These are phyloP conservation scores for Ageneiosus marmoratus DNA, from an alignment of 2,113 vertebrate genomes.

Conservation along the genomic window DNA sequence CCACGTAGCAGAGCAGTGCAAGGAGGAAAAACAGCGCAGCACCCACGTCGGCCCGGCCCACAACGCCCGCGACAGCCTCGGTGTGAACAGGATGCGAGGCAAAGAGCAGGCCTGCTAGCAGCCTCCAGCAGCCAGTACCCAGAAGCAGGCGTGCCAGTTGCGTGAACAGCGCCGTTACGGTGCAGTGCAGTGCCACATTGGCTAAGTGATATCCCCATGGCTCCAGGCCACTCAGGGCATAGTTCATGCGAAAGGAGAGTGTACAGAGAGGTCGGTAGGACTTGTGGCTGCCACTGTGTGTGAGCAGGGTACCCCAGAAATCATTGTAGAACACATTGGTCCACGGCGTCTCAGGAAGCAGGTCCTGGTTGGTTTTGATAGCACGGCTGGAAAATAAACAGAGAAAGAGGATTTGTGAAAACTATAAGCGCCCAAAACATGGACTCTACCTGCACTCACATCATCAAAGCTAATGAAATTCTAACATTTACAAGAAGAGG, in stretches of 20 bases:
- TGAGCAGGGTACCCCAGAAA: conserved; percentile 97
- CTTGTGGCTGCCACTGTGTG: conserved; percentile 98
- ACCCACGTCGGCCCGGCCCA: conserved; percentile 92
- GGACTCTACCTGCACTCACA: neutral
- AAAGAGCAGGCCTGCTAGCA: conserved; percentile 90
- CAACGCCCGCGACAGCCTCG: conserved; percentile 90
- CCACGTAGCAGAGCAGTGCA: conserved; percentile 88
- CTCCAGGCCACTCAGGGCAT: conserved; percentile 86
- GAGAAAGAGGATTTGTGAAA: conserved; percentile 23
- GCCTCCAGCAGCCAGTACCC: conserved; percentile 87
- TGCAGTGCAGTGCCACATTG: conserved; percentile 86
- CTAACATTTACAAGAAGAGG: neutral
- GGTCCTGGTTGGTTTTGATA: conserved; percentile 98
- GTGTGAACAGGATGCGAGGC: conserved; percentile 95
- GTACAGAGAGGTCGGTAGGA: conserved; percentile 96
- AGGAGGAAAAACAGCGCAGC: conserved; percentile 93
- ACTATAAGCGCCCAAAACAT: neutral
- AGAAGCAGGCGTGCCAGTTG: conserved; percentile 87
- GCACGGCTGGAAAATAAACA: conserved; percentile 83
- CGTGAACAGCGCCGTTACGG: conserved; percentile 88
- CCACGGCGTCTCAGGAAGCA: conserved; percentile 95
- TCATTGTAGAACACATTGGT: conserved; percentile 96
- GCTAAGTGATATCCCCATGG: conserved; percentile 96
- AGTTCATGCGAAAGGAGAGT: conserved; percentile 94
- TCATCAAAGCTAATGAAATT: neutral